phyloP scores from a whole-genome alignment of 2,797 vertebrate genomes.

The Echeneis naucrates region DNA sequence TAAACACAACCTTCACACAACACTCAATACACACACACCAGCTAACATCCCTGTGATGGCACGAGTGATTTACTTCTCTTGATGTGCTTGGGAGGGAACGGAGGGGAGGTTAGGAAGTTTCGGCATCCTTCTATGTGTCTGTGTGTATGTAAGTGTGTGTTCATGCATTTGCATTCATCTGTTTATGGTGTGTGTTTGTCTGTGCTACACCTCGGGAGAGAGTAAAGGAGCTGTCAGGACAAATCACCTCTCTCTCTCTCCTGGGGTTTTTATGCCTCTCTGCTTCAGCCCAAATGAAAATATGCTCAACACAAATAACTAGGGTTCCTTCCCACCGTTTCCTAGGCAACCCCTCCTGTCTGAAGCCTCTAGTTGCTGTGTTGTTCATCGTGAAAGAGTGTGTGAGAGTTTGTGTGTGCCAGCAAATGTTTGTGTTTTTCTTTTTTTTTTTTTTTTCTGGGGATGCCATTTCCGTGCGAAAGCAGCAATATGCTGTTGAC shows the following conservation, averaged over 20 bases:
- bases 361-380: conserved; percentile 71
- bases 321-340: conserved; percentile 82
- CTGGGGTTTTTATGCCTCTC: conserved; percentile 74
- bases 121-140: conserved; percentile 45
- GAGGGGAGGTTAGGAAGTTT: not conserved
- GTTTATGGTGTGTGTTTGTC: conserved; percentile 29
- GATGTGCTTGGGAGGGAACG: conserved; percentile 36
- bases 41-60: conserved; percentile 59
- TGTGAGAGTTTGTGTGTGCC: conserved; percentile 57
- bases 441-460: conserved; percentile 12
- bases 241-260: conserved; percentile 78
- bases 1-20: not conserved
- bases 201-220: conserved; percentile 74
- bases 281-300: conserved; percentile 83
- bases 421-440: conserved; percentile 43
- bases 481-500: conserved; percentile 55
- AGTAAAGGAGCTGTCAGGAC: conserved; percentile 80
- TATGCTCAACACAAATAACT: conserved; percentile 83
- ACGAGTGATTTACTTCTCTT: conserved; percentile 65
- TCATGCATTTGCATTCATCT: conserved; percentile 15
- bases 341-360: conserved; percentile 84
- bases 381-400: conserved; percentile 62
- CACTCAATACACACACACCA: conserved; percentile 19
- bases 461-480: conserved; percentile 62
- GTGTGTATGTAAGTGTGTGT: conserved; percentile 12